A percentile compares a stretch with the other conserved stretches of the same genome.
These are phyloP conservation scores for Coregonus clupeaformis DNA, from an alignment of 2,113 vertebrate species.

Conservation along the genomic window DNA sequence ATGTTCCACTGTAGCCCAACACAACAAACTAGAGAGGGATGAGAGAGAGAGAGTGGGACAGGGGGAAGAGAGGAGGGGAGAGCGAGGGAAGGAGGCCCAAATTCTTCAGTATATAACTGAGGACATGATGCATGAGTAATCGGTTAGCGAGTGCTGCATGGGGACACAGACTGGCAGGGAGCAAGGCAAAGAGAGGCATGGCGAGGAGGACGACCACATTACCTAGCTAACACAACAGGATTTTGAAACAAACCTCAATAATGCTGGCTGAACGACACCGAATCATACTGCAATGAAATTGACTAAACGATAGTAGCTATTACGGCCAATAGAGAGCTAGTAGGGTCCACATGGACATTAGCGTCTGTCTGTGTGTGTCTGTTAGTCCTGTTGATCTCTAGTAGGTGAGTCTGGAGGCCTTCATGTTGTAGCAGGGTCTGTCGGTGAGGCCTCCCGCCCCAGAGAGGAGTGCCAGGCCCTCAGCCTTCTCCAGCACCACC, in stretches of 20 bases:
- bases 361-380: background rate
- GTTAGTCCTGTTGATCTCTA: constrained; percentile 53
- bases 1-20: constrained; percentile 43
- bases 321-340: background rate
- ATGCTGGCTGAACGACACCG: background rate
- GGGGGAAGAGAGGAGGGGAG: constrained; percentile 15
- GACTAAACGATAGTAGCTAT: background rate
- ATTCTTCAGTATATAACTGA: constrained; percentile 51
- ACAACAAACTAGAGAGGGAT: constrained; percentile 41
- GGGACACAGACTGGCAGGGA: constrained; percentile 45
- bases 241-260: constrained; percentile 34
- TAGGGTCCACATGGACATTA: background rate
- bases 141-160: constrained; percentile 51
- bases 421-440: constrained; percentile 92
- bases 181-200: constrained; percentile 42
- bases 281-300: background rate
- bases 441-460: constrained; percentile 77
- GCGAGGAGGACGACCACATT: constrained; percentile 28
- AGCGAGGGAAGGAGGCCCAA: constrained; percentile 27
- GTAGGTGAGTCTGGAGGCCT: constrained; percentile 93
- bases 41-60: constrained; percentile 21
- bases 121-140: constrained; percentile 68
- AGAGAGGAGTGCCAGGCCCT: constrained; percentile 80
- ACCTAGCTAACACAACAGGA: constrained; percentile 43
- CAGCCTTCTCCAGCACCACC: constrained; percentile 88